Base-by-base conservation (phyloP, 2,888 invertebrate species). In the Protonemura montana region DNA sequence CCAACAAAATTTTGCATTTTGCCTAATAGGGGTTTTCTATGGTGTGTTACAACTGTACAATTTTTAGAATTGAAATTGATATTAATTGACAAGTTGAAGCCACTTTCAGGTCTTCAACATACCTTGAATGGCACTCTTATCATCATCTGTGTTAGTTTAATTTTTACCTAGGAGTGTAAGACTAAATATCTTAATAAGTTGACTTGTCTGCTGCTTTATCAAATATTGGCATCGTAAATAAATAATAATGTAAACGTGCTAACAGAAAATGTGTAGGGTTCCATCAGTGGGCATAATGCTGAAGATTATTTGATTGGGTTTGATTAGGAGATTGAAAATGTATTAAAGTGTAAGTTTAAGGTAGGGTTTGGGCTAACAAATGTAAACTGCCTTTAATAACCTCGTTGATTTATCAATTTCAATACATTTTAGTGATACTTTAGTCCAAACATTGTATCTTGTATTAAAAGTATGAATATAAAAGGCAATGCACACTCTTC, bases 391-490 rank as follows among this genome's bases (percentile, higher is more conserved):
- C 59, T 59, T 59, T 21, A 59, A 59, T 3, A 59, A 59, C 59
- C 21, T 59, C 21, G 21, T 59, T 59, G 59, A 59, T 59, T 59
- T 59, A 59, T 59, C 59, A 59, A 10, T 59, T 59, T 59, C 21
- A 21, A 59, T 21, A 59, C 59, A 59, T 59, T 59, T 7, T 59
- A 59, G 59, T 59, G 59, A 59, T 59, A 59, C 59, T 59, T 59
- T 59, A 59, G 59, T 7, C 59, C 21, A 21, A 81, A 81, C 2
- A 30, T 81, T 81, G 81, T 81, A 81, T 30, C 26, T 28, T 29
- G 30, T 81, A 81, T 25, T 26, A 10, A 81, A 27, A 81, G 25
- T 30, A 81, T 81, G 27, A 81, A 81, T 81, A 81, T 81, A 81
- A 59, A 10, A 81, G 81, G 28, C 28, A 81, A 28, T 81, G 81